Evolutionary conservation across 2,113 vertebrate species (phyloP), one percentile per base, ranked within the genome.

Genomic region (Nothocercus julius): DNA sequence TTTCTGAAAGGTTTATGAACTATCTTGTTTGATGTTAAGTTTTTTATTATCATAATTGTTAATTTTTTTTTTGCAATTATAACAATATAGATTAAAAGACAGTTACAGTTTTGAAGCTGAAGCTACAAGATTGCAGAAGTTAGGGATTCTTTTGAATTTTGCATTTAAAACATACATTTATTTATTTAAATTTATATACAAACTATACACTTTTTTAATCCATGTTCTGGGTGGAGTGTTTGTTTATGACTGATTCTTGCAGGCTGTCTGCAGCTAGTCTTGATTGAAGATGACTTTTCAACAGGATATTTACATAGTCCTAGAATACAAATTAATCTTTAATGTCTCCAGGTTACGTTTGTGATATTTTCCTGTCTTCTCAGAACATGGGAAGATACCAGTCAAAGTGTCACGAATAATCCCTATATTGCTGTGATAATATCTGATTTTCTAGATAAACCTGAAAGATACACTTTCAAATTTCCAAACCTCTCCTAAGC

Each of bases 401-500:
- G 24, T 59, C 68, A 73, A 76, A 89, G 32, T 66, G 63, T 80
- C 75, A 70, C 36, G 92, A 82, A 84, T 84, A 56, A 92, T 53
- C 74, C 40, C 54, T 53, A 54, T 86, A 87, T 51, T 82, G 67
- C 87, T 85, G 54, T 49, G 70, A 66, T 49, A 76, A 32, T 75
- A 73, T 54, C 75, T 91, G 54, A 92, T 85, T 89, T 92, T 78
- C 82, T 32, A 82, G 77, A 76, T 82, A 76, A 47, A 90, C 87
- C 63, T 89, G 67, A 62, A 91, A 93, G 75, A 47, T 89, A 68
- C 10, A 47, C 36, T 89, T 93, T 92, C 66, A 89, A 70, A 61
- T 89, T 89, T 93, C 83, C 81, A 82, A 90, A 14, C 40, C 18
- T 95, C 40, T 89, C 67, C 66, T 90, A 90, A 91, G 85, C 75